Percentiles rank a stretch among this genome's conserved stretches.
Evolutionary conservation across 2,113 vertebrate genomes (phyloP).

Genomic region (Miniopterus natalensis): DNA sequence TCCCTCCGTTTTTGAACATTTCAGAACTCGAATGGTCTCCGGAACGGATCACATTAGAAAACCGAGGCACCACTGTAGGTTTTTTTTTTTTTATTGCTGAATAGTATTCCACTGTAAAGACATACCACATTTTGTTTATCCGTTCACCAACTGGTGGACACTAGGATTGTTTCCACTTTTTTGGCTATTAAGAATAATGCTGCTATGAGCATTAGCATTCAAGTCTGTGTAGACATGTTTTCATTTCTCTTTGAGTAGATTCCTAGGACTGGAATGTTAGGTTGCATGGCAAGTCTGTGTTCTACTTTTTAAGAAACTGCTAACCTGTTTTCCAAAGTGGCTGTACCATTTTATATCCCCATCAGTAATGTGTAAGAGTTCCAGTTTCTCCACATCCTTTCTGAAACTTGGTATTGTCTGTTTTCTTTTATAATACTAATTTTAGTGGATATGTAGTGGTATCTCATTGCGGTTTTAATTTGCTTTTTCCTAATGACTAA

Average conservation of each 20-base stretch:
- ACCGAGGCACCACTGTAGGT: neutral
- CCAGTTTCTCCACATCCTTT: neutral
- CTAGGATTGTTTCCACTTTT: constrained; percentile 12
- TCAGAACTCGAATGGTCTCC: too few relatives aligned
- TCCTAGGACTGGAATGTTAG: neutral
- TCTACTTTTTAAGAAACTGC: neutral
- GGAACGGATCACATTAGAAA: too few relatives aligned
- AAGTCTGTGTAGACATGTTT: constrained; percentile 13
- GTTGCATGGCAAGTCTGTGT: neutral
- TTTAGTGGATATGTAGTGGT: neutral
- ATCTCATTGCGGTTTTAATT: constrained; percentile 28
- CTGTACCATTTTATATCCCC: neutral
- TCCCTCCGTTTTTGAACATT: too few relatives aligned
- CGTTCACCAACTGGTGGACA: neutral
- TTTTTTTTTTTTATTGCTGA: constrained; percentile 34
- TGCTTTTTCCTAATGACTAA: constrained; percentile 20
- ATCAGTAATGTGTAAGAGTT: neutral
- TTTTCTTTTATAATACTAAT: neutral
- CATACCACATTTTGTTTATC: constrained; percentile 24
- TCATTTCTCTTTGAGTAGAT: constrained; percentile 13
- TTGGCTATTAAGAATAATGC: neutral
- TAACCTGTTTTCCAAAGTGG: neutral
- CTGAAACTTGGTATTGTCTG: neutral
- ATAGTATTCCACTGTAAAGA: neutral
- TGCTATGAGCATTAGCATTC: neutral